Percentiles rank a stretch among this genome's conserved stretches.
Evolutionary conservation across 2,888 invertebrate species (phyloP).

Genomic region (Alcis repandata): DNA sequence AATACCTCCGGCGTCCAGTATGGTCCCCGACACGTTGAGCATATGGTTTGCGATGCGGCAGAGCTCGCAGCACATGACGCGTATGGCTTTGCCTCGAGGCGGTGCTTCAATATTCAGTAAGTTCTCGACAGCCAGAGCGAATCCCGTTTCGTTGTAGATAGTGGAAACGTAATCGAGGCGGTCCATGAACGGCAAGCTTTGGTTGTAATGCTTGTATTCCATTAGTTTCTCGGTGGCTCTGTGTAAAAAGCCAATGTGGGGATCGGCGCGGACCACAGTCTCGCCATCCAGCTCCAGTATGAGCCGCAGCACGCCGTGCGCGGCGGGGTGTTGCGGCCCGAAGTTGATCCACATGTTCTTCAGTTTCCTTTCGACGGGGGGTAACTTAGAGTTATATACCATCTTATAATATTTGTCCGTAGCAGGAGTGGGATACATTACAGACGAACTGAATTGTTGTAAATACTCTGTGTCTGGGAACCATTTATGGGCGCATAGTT

Average conservation of each 20-base stretch:
- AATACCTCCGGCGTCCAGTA: slow-evolving; percentile 94
- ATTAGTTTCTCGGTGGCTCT: slow-evolving; percentile 96
- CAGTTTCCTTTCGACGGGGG: slow-evolving; percentile 86
- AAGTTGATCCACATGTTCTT: slow-evolving; percentile 92
- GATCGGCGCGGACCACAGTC: slow-evolving; percentile 92
- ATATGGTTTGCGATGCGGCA: slow-evolving; percentile 93
- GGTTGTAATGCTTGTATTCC: slow-evolving; percentile 95
- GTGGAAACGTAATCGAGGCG: slow-evolving; percentile 95
- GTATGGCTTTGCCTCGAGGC: slow-evolving; percentile 92
- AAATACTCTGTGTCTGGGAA: slow-evolving; percentile 88
- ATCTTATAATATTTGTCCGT: slow-evolving; percentile 72
- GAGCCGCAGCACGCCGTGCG: slow-evolving; percentile 94
- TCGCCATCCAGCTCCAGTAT: slow-evolving; percentile 94
- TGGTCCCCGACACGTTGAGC: slow-evolving; percentile 90
- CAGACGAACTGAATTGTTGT: slow-evolving; percentile 83
- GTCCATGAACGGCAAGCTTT: slow-evolving; percentile 95
- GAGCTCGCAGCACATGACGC: slow-evolving; percentile 92
- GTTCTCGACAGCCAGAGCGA: slow-evolving; percentile 93
- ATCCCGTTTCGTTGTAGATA: slow-evolving; percentile 93
- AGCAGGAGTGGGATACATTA: slow-evolving; percentile 85
- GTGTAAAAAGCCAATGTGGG: slow-evolving; percentile 95
- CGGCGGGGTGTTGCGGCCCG: slow-evolving; percentile 96
- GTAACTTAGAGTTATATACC: slow-evolving; percentile 64
- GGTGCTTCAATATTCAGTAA: slow-evolving; percentile 92
- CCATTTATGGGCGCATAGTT: slow-evolving; percentile 80